Evolutionary conservation across 2,797 vertebrate species (phyloP).

Genomic region (Pantherophis alleghaniensis): DNA sequence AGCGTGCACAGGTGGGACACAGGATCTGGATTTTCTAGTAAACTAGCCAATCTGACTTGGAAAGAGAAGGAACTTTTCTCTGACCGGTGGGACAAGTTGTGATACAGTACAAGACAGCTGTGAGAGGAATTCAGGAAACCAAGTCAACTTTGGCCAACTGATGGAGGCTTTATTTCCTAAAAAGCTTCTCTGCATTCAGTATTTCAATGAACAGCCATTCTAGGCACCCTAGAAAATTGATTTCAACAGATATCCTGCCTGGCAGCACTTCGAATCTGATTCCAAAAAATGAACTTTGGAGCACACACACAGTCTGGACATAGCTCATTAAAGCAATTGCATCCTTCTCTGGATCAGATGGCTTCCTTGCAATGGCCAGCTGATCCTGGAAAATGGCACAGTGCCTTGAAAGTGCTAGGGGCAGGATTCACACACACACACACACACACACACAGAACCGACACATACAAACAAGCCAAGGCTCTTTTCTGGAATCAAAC

Average conservation of each 20-base stretch:
- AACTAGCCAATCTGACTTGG: neutral
- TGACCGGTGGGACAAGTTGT: neutral
- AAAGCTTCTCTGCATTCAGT: neutral
- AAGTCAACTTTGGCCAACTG: neutral
- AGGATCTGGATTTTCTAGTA: neutral
- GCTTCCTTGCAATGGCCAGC: neutral
- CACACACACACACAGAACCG: neutral
- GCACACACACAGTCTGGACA: neutral
- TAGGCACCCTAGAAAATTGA: neutral
- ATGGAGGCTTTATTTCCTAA: neutral
- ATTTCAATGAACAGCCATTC: neutral
- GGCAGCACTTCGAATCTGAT: neutral
- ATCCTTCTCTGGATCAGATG: neutral
- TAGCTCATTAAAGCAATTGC: neutral
- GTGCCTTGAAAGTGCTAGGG: neutral
- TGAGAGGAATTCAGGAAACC: neutral
- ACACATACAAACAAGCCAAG: neutral
- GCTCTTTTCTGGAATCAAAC: neutral
- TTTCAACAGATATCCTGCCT: slow-evolving; percentile 11
- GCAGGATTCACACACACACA: neutral
- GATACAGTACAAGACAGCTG: neutral
- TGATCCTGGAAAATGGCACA: neutral
- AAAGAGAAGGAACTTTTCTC: neutral
- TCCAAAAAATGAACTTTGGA: neutral
- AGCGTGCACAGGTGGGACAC: neutral